Evolutionary conservation across 2,113 vertebrate species (phyloP), one percentile per base, ranked within the genome.

Genomic region (Bos taurus): DNA sequence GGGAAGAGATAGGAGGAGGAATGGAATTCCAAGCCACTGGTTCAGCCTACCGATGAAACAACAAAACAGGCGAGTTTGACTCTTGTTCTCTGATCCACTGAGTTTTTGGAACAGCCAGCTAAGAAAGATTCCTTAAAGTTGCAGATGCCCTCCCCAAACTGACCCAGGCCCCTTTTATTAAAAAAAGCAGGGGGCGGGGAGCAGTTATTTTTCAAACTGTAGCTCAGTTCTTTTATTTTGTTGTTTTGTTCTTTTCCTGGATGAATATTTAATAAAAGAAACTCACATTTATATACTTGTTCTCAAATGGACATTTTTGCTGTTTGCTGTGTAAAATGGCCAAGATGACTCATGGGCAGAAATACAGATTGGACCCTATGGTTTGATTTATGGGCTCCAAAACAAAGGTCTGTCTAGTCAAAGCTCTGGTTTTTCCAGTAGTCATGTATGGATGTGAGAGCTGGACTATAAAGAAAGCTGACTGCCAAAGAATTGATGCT

Each of bases 301-400:
- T 96, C 71, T 94, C 88, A 62, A 92, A 57, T 26, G 7, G 90
- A 91, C n/a, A 36, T 36, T 30, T 77, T 30, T 81, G 81, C 30
- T 10, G 7, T 52, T 89, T 90, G 80, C 78, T 83, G 36, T 50
- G 21, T n/a, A 57, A 93, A 94, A 67, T n/a, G 54, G 64, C 59
- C 59, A 40, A 92, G 90, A 85, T 59, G 74, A 83, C 78, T 80
- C 87, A 30, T 7, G 13, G 74, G 43, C 36, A 90, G 82, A 90
- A 88, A n/a, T 14, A n/a, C 1, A 33, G 7, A 43, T 54, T 56
- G 57, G 77, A 33, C 17, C 30, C 26, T 89, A 90, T 93, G 98
- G 99, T 99, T 98, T 99, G 98, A 95, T 99, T 99, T 87, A 98
- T 96, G 88, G 99, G 99, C 74, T 99, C 99, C 77, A 99, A 98